Conservation (phyloP, 2,113 vertebrate genomes). For the Pyxicephalus adspersus region DNA sequence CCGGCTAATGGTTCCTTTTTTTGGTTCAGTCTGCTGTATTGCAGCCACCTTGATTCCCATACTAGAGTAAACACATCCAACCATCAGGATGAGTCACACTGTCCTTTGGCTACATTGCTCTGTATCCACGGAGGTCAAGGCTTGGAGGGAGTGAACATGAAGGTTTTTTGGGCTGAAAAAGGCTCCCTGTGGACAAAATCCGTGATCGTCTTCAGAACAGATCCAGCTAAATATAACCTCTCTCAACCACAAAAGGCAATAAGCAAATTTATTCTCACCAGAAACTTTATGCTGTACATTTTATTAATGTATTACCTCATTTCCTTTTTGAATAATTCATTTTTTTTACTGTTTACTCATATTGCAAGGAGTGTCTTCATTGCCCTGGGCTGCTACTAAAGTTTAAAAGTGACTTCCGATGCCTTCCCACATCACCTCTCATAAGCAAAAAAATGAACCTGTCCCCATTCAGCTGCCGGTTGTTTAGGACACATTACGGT, state of each 20-base stretch:
- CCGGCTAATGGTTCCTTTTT: no score
- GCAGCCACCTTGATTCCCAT: slow-evolving; percentile 33
- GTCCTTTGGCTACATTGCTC: slow-evolving; percentile 2
- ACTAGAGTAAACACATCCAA: neutral
- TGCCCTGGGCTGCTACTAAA: no score
- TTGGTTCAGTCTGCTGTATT: neutral
- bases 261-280: slow-evolving; percentile 50
- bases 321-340: slow-evolving; percentile 11
- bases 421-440: no score
- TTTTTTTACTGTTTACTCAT: neutral
- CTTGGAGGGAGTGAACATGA: slow-evolving; percentile 20
- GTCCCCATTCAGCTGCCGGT: no score
- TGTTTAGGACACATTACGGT: no score
- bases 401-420: no score
- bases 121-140: slow-evolving; percentile 34
- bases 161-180: slow-evolving; percentile 36
- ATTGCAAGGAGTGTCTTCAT: neutral
- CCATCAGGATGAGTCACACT: slow-evolving; percentile 16
- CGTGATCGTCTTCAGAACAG: slow-evolving; percentile 41
- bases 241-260: slow-evolving; percentile 29
- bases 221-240: slow-evolving; percentile 35
- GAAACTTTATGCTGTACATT: slow-evolving; percentile 25
- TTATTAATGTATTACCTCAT: slow-evolving; percentile 37
- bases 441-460: no score
- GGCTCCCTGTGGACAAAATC: slow-evolving; percentile 27